Percentiles rank a stretch among this genome's conserved stretches.
These are phyloP conservation scores for Parazoanthus swiftii DNA, from an alignment of 92 coral and sea anemone species.

Conservation along the genomic window DNA sequence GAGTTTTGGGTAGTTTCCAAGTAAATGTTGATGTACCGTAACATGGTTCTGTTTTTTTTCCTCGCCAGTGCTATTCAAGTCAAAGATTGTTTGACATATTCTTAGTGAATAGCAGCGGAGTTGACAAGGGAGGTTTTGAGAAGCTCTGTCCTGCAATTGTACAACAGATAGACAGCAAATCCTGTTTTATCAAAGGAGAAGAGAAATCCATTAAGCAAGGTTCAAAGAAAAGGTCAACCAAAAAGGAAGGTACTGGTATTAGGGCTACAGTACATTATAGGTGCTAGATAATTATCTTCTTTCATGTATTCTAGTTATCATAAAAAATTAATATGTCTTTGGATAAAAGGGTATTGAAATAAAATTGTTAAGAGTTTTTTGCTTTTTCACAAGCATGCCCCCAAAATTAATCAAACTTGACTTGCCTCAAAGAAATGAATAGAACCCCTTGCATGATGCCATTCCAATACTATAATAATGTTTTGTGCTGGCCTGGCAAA, in stretches of 20 bases:
- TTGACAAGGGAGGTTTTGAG: conserved; percentile 53
- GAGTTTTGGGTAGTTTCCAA: no score
- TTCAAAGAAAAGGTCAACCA: conserved; percentile 36
- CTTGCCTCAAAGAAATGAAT: no score
- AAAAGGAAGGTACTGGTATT: conserved; percentile 53
- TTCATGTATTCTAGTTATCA: no score
- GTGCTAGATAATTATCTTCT: background rate
- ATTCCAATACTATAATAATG: no score
- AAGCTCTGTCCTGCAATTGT: conserved; percentile 87
- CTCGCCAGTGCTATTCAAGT: conserved; percentile 67
- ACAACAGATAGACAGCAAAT: conserved; percentile 81
- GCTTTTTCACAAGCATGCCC: no score
- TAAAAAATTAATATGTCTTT: no score
- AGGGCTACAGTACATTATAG: no score
- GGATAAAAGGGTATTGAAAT: no score
- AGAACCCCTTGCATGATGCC: no score
- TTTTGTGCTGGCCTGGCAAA: no score
- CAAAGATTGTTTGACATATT: conserved; percentile 57
- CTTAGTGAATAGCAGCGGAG: conserved; percentile 46
- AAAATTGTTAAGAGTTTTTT: background rate
- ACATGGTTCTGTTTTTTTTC: background rate
- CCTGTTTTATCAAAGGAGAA: conserved; percentile 47
- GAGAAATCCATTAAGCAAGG: conserved; percentile 6
- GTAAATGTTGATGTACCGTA: background rate
- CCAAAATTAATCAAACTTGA: no score